phyloP scores from a whole-genome alignment of 1,140 invertebrate species.

The Eubasilissa regina region DNA sequence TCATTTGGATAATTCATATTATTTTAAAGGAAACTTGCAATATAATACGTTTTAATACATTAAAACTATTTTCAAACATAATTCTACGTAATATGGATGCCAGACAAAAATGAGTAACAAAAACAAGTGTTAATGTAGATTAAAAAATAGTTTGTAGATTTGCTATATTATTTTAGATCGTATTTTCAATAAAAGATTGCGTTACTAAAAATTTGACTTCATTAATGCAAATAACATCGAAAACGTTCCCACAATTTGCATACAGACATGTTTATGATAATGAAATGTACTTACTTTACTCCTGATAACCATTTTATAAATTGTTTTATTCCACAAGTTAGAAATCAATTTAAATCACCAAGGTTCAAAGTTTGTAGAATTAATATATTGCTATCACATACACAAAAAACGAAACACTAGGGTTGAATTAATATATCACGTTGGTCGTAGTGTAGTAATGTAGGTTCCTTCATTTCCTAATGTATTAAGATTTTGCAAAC shows the following conservation, averaged over 20 bases:
- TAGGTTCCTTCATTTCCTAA: slow-evolving; percentile 40
- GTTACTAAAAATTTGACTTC: no score
- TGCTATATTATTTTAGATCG: no score
- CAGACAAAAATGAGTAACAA: no score
- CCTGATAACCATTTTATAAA: slow-evolving; percentile 54
- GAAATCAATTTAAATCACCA: background rate
- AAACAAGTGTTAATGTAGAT: no score
- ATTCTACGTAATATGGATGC: no score
- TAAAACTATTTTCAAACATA: background rate
- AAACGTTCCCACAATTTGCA: no score
- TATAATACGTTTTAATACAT: background rate
- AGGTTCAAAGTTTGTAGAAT: slow-evolving; percentile 15
- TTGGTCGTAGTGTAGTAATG: slow-evolving; percentile 33
- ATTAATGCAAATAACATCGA: no score
- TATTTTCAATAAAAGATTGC: no score
- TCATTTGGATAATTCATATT: background rate
- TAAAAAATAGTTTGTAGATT: no score
- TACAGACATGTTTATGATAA: background rate
- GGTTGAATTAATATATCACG: slow-evolving; percentile 36
- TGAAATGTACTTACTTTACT: slow-evolving; percentile 50
- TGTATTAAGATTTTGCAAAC: slow-evolving; percentile 48
- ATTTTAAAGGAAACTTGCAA: background rate
- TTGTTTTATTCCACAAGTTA: slow-evolving; percentile 7
- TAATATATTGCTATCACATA: background rate
- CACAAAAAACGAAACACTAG: slow-evolving; percentile 34